Base-by-base conservation (phyloP, 1,140 invertebrate species). In the Drosophila nasuta region DNA sequence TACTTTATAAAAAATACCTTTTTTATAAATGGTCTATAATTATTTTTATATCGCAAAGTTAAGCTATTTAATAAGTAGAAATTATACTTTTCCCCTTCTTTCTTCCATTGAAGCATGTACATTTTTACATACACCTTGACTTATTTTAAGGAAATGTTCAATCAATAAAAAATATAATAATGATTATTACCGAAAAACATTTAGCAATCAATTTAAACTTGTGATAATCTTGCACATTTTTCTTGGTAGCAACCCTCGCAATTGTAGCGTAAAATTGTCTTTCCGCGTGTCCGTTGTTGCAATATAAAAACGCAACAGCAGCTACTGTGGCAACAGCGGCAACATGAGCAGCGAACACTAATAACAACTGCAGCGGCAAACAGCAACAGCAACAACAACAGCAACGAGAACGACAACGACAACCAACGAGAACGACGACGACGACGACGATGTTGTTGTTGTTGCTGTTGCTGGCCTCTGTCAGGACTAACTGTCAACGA, bases 401-500 rank as follows among this genome's bases (percentile, higher is more conserved):
- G 73, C 71, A 79, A 76, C 71, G 56, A 70, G 13, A 28, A 30
- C 51, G 28, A 58, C 82, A 78, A 62, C 62, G 76, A 66, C 64
- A 67, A 52, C 82, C 20, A 79, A 76, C 71, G 64, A 70, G 13
- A 28, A 30, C 82, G 75, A 62, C 60, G 76, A 70, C 59, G 63
- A 56, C 82, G 75, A 76, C 67, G 60, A 70, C n/a, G 51, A 33
- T 13, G n/a, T n/a, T 13, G 30, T 52, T 56, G 49, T 52, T 62
- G 54, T 11, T 75, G 65, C 20, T 41, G 58, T 49, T 80, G 81
- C 77, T 79, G 82, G 59, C 75, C 75, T 76, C 70, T 76, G 82
- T 79, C 83, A 87, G 79, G 75, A 87, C 77, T 79, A 90, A 90
- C 87, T 90, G 87, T 91, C 82, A 90, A 91, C 87, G 87, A 90